Evolutionary conservation across 2,888 invertebrate species (phyloP).

Genomic region (Dicyrtomina minuta): DNA sequence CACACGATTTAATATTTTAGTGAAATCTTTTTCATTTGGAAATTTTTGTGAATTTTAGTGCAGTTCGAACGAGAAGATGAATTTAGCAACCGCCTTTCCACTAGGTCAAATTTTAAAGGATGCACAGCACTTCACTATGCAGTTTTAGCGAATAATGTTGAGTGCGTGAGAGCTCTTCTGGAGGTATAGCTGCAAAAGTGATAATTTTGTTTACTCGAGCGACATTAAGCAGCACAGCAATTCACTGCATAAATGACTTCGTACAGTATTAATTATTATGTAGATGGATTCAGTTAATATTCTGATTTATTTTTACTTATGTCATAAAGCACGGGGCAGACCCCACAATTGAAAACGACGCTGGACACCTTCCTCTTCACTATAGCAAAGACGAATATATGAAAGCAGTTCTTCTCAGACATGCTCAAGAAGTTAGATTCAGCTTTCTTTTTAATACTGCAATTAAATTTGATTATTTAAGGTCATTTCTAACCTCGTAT

Average conservation of each 20-base stretch:
- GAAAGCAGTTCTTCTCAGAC: conserved; percentile 64
- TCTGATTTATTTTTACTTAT: no score
- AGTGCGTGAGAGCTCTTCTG: conserved; percentile 67
- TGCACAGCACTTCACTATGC: conserved; percentile 90
- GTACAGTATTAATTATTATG: no score
- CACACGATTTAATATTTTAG: background rate
- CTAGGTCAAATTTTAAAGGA: conserved; percentile 74
- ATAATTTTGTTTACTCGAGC: background rate
- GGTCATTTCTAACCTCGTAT: background rate
- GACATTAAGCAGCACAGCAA: background rate
- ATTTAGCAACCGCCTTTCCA: conserved; percentile 67
- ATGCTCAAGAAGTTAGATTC: conserved; percentile 53
- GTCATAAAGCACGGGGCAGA: conserved; percentile 65
- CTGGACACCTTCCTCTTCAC: conserved; percentile 72
- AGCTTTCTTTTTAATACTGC: background rate
- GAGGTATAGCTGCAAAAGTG: conserved; percentile 59
- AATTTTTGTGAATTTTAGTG: no score
- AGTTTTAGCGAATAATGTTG: conserved; percentile 70
- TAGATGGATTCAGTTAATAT: background rate
- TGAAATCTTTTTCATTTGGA: conserved; percentile 4
- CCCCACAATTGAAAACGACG: conserved; percentile 73
- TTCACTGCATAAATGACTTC: no score
- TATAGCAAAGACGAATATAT: conserved; percentile 70
- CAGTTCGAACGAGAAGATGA: conserved; percentile 71
- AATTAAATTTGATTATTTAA: background rate